These are phyloP conservation scores for Oscarella lobularis DNA, from an alignment of 37 sponge, comb jelly and placozoan genomes.

Conservation along the genomic window DNA sequence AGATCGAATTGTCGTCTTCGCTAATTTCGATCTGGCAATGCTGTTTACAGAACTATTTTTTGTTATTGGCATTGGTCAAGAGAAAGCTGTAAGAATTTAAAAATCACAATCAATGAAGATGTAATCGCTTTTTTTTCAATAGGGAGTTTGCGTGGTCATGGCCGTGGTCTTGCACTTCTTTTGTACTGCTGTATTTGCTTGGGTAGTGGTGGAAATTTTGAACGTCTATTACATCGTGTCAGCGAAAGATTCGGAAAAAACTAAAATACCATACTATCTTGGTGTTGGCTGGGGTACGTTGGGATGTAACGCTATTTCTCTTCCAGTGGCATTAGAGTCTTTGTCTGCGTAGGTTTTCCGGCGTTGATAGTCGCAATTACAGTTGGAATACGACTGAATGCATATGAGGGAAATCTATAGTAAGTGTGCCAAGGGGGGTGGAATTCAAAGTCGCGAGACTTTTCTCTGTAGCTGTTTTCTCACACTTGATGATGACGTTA, in stretches of 20 bases:
- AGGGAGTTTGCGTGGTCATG: not conserved
- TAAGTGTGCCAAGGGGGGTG: not conserved
- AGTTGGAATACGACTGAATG: not conserved
- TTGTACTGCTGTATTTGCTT: not conserved
- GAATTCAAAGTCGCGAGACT: not conserved
- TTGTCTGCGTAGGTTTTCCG: not conserved
- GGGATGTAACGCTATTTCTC: not conserved
- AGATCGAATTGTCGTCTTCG: not conserved
- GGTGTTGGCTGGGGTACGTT: not conserved
- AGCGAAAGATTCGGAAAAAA: not conserved
- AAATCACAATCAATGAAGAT: not conserved
- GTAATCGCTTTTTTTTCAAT: not conserved
- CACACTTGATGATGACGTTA: not conserved
- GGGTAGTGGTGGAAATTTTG: not conserved
- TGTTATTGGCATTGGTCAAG: not conserved
- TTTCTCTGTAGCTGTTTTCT: not conserved
- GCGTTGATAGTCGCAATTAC: not conserved
- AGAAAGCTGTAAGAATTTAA: not conserved
- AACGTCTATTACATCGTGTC: not conserved
- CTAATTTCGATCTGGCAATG: not conserved
- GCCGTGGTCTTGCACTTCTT: not conserved
- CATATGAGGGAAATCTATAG: not conserved
- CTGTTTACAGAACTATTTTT: not conserved
- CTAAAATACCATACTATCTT: not conserved
- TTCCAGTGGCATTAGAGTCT: not conserved